Percentiles rank a stretch among this genome's conserved stretches.
phyloP scores from a whole-genome alignment of 1,140 invertebrate genomes.

The Hylaeus anthracinus region DNA sequence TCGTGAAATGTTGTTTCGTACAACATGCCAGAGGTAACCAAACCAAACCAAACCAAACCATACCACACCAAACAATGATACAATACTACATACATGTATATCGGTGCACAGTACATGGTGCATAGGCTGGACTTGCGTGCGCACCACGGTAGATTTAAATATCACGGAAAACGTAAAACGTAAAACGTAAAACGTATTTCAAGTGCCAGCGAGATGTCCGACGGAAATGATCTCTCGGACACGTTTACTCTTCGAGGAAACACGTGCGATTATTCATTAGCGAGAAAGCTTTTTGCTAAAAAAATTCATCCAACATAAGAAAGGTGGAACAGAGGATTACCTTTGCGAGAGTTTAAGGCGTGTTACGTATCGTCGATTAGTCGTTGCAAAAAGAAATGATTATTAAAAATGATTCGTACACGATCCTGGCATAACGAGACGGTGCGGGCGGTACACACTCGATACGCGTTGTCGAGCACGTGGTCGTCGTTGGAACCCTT shows the following conservation, averaged over 20 bases:
- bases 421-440: too few species aligned
- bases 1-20: neutral
- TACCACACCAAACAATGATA: too few species aligned
- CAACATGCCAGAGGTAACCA: neutral
- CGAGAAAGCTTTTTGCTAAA: too few species aligned
- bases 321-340: neutral
- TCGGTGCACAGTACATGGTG: neutral
- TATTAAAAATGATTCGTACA: too few species aligned
- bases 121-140: neutral
- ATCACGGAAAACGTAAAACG: conserved; percentile 6
- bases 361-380: too few species aligned
- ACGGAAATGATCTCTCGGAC: neutral
- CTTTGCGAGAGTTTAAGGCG: conserved; percentile 17
- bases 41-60: too few species aligned
- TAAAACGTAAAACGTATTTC: neutral
- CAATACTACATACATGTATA: too few species aligned
- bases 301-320: neutral
- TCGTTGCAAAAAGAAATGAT: too few species aligned
- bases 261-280: neutral
- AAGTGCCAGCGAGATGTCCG: neutral
- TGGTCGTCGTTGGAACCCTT: too few species aligned
- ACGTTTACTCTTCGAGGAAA: conserved; percentile 1
- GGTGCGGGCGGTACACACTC: too few species aligned
- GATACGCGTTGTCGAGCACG: too few species aligned
- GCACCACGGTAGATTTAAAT: conserved; percentile 32